These are phyloP conservation scores for Pygoscelis antarcticus DNA, from an alignment of 2,113 vertebrate species.

Conservation along the genomic window DNA sequence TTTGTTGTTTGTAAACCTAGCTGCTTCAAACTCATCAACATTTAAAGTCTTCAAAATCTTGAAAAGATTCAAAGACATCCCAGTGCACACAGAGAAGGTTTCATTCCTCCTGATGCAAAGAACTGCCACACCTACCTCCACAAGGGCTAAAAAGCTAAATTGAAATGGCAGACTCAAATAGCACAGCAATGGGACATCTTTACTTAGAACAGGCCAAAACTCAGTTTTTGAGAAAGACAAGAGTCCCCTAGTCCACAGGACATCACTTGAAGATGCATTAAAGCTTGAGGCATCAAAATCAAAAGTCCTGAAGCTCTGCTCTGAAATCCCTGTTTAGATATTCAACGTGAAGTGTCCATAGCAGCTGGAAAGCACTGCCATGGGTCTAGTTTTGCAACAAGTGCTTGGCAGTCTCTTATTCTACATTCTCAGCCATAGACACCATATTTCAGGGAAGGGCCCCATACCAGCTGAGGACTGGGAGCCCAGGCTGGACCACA, in stretches of 20 bases:
- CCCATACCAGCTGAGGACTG: not conserved
- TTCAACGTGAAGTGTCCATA: not conserved
- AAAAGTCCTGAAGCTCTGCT: not conserved
- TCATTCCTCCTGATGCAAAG: not conserved
- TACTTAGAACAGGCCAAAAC: not conserved
- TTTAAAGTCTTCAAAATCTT: not conserved
- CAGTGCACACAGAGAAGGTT: fast-evolving
- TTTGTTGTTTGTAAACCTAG: not conserved
- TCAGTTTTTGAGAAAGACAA: not conserved
- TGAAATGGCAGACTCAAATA: not conserved
- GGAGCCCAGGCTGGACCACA: not conserved
- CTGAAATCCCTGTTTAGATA: not conserved
- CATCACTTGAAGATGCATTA: not conserved
- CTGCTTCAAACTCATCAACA: not conserved
- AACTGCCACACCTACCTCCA: not conserved
- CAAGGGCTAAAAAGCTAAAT: not conserved
- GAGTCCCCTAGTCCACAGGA: not conserved
- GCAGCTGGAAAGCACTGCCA: not conserved
- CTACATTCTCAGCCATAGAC: not conserved
- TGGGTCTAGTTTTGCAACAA: not conserved
- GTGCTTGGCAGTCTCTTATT: not conserved
- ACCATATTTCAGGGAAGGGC: not conserved
- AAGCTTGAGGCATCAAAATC: not conserved
- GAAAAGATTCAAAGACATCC: not conserved
- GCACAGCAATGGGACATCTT: not conserved